Percentiles rank a stretch among this genome's conserved stretches.
These are phyloP conservation scores for Anastatus disparis DNA, from an alignment of 1,140 invertebrate genomes.

Conservation along the genomic window DNA sequence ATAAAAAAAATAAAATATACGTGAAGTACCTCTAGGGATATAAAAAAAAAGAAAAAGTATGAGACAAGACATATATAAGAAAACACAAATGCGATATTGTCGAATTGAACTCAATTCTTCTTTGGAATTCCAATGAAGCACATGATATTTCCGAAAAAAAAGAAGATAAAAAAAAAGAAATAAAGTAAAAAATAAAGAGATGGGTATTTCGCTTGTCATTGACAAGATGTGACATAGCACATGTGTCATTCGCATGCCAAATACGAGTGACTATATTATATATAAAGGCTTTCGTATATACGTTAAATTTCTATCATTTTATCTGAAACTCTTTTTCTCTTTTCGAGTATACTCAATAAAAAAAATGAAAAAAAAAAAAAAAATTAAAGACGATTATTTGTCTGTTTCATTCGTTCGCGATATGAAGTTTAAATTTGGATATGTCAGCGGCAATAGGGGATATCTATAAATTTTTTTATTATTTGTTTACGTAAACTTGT, in stretches of 20 bases:
- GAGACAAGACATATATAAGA: no score
- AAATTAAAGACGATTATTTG: neutral
- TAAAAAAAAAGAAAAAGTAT: constrained; percentile 10
- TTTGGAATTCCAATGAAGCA: constrained; percentile 25
- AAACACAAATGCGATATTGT: constrained; percentile 5
- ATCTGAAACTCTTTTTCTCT: no score
- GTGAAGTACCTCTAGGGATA: constrained; percentile 29
- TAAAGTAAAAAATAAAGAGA: no score
- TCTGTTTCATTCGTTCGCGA: neutral
- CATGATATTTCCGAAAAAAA: neutral
- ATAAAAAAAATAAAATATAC: no score
- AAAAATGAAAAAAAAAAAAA: neutral
- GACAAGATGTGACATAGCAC: constrained; percentile 4
- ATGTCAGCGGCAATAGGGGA: neutral
- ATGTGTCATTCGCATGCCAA: neutral
- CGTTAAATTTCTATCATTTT: neutral
- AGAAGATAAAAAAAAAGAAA: no score
- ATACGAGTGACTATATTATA: no score
- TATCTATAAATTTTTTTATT: no score
- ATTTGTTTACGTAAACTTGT: neutral
- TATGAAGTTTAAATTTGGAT: neutral
- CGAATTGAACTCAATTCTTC: constrained; percentile 6
- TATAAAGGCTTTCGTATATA: neutral
- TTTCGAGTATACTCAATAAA: no score
- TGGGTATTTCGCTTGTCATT: neutral